A percentile compares a stretch with the other conserved stretches of the same genome.
These are phyloP conservation scores for Petrophora chlorosata DNA, from an alignment of 2,888 invertebrate species.

Conservation along the genomic window DNA sequence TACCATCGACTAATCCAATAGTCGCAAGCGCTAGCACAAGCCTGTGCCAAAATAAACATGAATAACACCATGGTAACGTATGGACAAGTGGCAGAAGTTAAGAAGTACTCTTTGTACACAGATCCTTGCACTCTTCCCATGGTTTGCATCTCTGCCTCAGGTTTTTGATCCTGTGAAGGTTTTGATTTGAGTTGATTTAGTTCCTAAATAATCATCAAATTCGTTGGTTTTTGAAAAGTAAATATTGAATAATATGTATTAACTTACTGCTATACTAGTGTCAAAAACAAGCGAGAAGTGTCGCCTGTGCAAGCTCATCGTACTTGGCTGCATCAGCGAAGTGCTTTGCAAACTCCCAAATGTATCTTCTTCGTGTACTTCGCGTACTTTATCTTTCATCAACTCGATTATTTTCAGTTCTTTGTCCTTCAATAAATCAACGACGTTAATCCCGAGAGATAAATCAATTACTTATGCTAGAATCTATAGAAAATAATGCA, in stretches of 20 bases:
- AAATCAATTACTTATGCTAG: no score
- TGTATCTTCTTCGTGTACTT: constrained; percentile 60
- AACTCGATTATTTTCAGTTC: constrained; percentile 65
- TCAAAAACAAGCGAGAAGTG: constrained; percentile 60
- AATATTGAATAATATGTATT: background rate
- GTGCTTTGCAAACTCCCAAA: constrained; percentile 42
- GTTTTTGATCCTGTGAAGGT: constrained; percentile 74
- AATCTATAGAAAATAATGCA: no score
- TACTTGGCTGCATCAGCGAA: constrained; percentile 51
- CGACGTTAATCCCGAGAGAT: background rate
- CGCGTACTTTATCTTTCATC: constrained; percentile 65
- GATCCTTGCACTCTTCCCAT: constrained; percentile 66
- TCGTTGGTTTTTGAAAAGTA: no score
- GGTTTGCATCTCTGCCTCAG: constrained; percentile 65
- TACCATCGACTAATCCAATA: constrained; percentile 77
- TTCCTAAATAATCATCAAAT: no score
- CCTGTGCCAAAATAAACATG: constrained; percentile 84
- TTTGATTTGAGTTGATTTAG: no score
- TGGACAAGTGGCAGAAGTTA: constrained; percentile 59
- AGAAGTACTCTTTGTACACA: constrained; percentile 71
- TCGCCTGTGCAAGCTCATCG: constrained; percentile 58
- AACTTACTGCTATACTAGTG: constrained; percentile 55
- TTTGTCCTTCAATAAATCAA: constrained; percentile 48
- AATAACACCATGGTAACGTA: constrained; percentile 55
- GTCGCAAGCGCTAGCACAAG: constrained; percentile 72